phyloP scores from a whole-genome alignment of 92 coral and sea anemone species.

The Pocillopora grandis region DNA sequence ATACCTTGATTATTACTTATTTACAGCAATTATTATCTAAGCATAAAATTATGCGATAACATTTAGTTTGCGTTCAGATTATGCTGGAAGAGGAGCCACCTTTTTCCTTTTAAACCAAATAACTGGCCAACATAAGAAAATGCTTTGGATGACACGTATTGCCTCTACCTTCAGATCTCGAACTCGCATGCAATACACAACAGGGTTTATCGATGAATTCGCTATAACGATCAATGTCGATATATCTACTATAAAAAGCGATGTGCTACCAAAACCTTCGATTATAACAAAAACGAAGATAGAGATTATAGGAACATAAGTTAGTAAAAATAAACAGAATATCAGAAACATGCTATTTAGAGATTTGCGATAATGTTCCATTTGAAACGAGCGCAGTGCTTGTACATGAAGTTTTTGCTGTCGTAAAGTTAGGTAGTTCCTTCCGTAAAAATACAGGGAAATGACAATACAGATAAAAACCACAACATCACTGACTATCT shows the following conservation, averaged over 20 bases:
- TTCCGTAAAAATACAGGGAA: neutral
- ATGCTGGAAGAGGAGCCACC: neutral
- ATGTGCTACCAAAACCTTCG: neutral
- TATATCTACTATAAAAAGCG: neutral
- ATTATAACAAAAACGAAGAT: neutral
- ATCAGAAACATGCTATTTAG: constrained; percentile 13
- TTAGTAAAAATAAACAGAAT: neutral
- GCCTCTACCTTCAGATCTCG: constrained; percentile 7
- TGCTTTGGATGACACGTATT: neutral
- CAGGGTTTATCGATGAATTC: neutral
- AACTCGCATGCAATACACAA: neutral
- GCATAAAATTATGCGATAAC: too few relatives aligned
- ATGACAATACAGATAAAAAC: neutral
- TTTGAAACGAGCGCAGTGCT: neutral
- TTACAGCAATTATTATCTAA: too few relatives aligned
- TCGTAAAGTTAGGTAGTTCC: neutral
- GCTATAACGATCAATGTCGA: neutral
- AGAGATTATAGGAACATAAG: neutral
- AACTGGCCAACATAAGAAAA: neutral
- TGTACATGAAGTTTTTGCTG: neutral
- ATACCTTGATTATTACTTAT: too few relatives aligned
- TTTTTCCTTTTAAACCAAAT: neutral
- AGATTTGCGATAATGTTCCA: constrained; percentile 10
- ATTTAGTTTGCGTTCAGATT: too few relatives aligned
- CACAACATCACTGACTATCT: neutral